phyloP scores from a whole-genome alignment of 2,113 vertebrate genomes.

The Xiphorhynchus elegans region DNA sequence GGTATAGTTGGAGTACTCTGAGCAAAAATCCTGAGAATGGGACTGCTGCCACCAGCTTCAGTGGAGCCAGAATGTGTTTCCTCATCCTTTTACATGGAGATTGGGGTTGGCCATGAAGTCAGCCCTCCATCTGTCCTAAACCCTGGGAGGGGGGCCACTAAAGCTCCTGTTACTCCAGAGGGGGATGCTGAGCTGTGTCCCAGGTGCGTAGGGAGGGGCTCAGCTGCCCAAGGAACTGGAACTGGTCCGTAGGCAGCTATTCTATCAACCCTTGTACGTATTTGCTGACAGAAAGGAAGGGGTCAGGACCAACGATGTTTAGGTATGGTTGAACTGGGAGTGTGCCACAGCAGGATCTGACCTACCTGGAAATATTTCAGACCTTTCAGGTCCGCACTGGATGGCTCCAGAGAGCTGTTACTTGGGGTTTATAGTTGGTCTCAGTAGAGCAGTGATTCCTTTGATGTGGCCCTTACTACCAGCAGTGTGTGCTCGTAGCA shows the following conservation, averaged over 20 bases:
- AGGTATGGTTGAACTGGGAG: background rate
- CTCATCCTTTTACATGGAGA: background rate
- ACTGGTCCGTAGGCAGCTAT: rapidly evolving
- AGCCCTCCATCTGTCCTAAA: background rate
- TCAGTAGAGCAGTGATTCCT: background rate
- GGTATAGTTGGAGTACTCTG: background rate
- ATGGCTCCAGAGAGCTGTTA: no score
- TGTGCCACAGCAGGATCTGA: background rate
- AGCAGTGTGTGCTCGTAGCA: background rate
- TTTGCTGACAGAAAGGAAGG: background rate
- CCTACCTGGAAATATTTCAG: background rate
- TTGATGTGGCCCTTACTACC: background rate
- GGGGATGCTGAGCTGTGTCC: background rate
- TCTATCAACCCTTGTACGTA: rapidly evolving
- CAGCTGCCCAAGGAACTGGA: background rate
- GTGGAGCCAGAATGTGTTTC: conserved; percentile 3
- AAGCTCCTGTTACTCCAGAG: background rate
- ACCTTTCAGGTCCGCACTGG: background rate
- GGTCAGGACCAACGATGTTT: background rate
- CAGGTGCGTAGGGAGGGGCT: background rate
- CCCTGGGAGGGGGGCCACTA: background rate
- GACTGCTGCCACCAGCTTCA: conserved; percentile 17
- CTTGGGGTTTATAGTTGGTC: background rate
- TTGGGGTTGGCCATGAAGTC: background rate
- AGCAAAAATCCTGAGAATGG: background rate